Conservation (phyloP, 2,888 invertebrate genomes). For the Cephus pulcher region DNA sequence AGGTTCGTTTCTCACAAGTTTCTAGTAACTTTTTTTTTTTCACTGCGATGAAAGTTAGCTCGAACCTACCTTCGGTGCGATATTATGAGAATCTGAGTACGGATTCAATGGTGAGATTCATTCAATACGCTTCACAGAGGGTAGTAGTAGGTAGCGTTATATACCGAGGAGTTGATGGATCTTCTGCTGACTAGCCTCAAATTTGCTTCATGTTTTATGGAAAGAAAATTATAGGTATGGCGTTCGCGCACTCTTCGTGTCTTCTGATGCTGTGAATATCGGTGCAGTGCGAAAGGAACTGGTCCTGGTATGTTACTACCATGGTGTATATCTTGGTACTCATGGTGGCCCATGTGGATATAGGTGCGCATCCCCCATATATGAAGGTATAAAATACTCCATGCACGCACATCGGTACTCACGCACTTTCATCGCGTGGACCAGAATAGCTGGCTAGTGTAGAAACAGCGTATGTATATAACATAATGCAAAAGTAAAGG, state of each 20-base stretch:
- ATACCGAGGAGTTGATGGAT: constrained; percentile 29
- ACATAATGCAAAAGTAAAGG: constrained; percentile 14
- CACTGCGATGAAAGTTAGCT: no score
- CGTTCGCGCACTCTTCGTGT: constrained; percentile 10
- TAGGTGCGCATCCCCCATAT: neutral
- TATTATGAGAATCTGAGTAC: neutral
- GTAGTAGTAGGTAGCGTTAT: neutral
- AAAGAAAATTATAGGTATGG: constrained; percentile 40
- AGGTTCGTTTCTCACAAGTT: neutral
- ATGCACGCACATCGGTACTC: neutral
- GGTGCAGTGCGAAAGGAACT: neutral
- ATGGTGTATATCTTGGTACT: neutral
- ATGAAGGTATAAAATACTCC: neutral
- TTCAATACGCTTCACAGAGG: neutral
- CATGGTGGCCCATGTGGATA: neutral
- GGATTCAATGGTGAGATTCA: neutral
- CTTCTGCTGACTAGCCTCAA: constrained; percentile 40
- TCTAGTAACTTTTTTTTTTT: neutral
- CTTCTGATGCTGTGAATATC: neutral
- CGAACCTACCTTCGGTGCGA: no score
- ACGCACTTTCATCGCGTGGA: neutral
- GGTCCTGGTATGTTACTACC: neutral
- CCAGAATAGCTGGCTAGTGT: neutral
- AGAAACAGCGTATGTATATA: neutral
- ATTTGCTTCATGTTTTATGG: constrained; percentile 43